These are phyloP conservation scores for Drosophila parvula DNA, from an alignment of 1,140 invertebrate genomes.

Conservation along the genomic window DNA sequence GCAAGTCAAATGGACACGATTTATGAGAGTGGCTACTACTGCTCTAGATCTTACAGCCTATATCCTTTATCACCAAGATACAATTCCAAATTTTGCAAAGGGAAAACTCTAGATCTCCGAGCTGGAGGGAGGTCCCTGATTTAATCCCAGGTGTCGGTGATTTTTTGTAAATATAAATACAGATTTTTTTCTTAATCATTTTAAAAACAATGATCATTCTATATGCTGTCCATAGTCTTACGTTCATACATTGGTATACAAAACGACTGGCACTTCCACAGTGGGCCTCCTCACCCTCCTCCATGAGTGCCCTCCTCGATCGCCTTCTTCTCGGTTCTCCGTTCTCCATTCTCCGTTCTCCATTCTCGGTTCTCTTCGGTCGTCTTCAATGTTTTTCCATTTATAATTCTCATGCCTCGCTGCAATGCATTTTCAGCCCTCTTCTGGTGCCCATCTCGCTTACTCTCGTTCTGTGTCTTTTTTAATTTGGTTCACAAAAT, in stretches of 20 bases:
- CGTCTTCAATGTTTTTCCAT: slow-evolving; percentile 70
- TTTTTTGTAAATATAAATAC: not conserved
- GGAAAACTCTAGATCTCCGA: not conserved
- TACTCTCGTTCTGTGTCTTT: slow-evolving; percentile 61
- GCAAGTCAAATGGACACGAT: too few relatives aligned
- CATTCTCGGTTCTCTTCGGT: not conserved
- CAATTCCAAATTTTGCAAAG: too few relatives aligned
- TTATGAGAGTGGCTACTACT: too few relatives aligned
- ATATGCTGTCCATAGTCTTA: not conserved
- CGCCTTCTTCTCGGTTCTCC: slow-evolving; percentile 7
- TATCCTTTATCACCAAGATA: too few relatives aligned
- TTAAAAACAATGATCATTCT: not conserved
- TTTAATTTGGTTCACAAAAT: slow-evolving; percentile 83
- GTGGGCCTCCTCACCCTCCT: slow-evolving; percentile 25
- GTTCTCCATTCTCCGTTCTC: not conserved
- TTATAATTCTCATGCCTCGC: slow-evolving; percentile 80
- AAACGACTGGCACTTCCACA: slow-evolving; percentile 39
- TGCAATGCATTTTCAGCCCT: slow-evolving; percentile 65
- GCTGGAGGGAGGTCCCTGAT: too few relatives aligned
- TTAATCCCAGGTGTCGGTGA: not conserved
- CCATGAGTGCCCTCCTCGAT: slow-evolving; percentile 6
- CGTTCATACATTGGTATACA: slow-evolving; percentile 2
- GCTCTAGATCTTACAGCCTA: too few relatives aligned
- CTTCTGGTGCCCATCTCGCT: slow-evolving; percentile 16
- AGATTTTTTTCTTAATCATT: not conserved